Evolutionary conservation across 37 sponge, comb jelly and placozoan species (phyloP), one percentile per base, ranked within the genome.

Genomic region (Mnemiopsis leidyi): DNA sequence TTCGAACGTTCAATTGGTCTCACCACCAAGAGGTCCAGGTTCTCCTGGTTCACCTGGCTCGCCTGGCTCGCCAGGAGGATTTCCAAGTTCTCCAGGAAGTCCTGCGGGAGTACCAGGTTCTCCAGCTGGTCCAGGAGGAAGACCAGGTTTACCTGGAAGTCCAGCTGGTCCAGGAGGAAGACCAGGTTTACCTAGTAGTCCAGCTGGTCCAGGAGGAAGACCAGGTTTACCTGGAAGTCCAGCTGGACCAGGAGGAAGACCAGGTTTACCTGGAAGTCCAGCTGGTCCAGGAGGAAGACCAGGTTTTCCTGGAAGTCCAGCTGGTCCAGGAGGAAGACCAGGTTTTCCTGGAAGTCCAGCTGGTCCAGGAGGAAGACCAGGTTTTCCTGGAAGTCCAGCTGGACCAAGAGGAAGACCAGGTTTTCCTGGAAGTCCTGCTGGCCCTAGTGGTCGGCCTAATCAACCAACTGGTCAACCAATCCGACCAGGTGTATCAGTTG

Each of bases 201-300:
- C 61, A 48, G 5, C 61, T 13, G 61, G 61, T 48, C 61, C 61
- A 48, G 61, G 61, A 48, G 75, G 75, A 71, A 13, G 75, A 7
- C 75, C 7, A 23, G 75, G 75, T 71, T 13, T n/a, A 29, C 75
- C 75, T 23, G 75, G 75, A 23, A 71, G 75, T 71, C 75, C 75
- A 29, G 2, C 30, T 28, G 61, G 61, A 18, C 61, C 61, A 48
- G 75, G 7, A 5, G n/a, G 75, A 71, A 5, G 75, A 23, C 75
- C 7, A 23, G 75, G 75, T 71, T 2, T 71, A 29, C 30, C 75
- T 23, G 61, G 61, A 18, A 48, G 61, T 48, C 61, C 61, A 48
- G 7, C 75, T 29, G 75, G 75, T 71, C 75, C 75, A 71, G 75
- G 30, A n/a, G 75, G 75, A 23, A 28, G 75, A 29, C 75, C 30